phyloP scores from a whole-genome alignment of 2,797 vertebrate genomes.

The Valencia hispanica region DNA sequence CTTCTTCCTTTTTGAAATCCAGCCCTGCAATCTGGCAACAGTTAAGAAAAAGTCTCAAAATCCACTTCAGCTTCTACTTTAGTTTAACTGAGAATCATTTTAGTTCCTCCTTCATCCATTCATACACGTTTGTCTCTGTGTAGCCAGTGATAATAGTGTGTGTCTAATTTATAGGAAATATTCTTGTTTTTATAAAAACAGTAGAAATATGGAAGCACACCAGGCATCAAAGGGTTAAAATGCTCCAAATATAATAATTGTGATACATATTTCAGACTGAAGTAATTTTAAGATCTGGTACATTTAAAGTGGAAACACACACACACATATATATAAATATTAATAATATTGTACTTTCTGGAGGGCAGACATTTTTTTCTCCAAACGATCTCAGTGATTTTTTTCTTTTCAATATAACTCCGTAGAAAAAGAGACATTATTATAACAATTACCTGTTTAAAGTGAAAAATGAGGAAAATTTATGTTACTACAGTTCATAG shows the following conservation, averaged over 20 bases:
- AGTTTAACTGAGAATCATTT: too few species aligned
- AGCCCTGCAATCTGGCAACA: too few species aligned
- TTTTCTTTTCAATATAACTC: neutral
- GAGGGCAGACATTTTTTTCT: neutral
- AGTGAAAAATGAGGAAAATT: neutral
- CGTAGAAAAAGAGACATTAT: neutral
- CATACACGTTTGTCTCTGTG: neutral
- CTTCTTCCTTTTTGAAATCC: too few species aligned
- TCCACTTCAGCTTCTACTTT: too few species aligned
- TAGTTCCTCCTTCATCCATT: too few species aligned
- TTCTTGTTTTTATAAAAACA: neutral
- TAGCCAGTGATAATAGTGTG: neutral
- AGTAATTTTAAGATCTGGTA: too few species aligned
- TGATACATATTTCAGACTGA: neutral
- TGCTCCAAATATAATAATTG: neutral
- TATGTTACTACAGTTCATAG: neutral
- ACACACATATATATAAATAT: neutral
- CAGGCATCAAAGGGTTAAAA: neutral
- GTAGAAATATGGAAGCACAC: neutral
- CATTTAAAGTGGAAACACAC: too few species aligned
- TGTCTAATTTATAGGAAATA: neutral
- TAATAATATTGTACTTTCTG: neutral
- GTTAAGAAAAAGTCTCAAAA: too few species aligned
- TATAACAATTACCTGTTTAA: neutral
- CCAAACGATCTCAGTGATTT: neutral